A percentile compares a stretch with the other conserved stretches of the same genome.
phyloP scores from a whole-genome alignment of 2,113 vertebrate genomes.

The Atractosteus spatula region DNA sequence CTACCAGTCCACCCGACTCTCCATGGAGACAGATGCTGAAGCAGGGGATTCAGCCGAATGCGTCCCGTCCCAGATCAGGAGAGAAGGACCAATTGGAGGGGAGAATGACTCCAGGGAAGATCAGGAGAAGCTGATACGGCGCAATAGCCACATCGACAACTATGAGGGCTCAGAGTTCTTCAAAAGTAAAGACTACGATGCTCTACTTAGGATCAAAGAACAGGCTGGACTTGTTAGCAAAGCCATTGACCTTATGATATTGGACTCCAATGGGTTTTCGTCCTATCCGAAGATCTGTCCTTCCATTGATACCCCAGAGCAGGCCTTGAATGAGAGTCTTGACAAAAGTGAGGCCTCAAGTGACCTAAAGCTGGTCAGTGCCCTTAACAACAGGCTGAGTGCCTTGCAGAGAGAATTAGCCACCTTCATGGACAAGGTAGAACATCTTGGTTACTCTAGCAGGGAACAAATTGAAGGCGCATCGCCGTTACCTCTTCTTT shows the following conservation, averaged over 20 bases:
- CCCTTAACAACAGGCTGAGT: constrained; percentile 80
- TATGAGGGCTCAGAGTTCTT: constrained; percentile 51
- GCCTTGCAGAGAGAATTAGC: constrained; percentile 84
- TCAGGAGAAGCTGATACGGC: constrained; percentile 46
- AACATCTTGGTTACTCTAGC: constrained; percentile 57
- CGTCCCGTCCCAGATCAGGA: constrained; percentile 66
- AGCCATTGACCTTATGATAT: constrained; percentile 85
- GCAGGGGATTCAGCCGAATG: constrained; percentile 88
- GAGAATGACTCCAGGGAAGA: constrained; percentile 60
- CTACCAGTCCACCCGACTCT: constrained; percentile 74
- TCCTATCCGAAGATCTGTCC: constrained; percentile 74
- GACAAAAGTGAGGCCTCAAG: constrained; percentile 71
- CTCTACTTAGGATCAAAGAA: constrained; percentile 78
- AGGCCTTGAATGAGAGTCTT: constrained; percentile 60
- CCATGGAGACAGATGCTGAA: constrained; percentile 86
- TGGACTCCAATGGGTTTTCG: constrained; percentile 79
- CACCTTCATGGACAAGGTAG: constrained; percentile 78
- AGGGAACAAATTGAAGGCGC: constrained; percentile 68
- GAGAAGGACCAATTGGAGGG: constrained; percentile 58
- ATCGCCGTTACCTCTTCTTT: constrained; percentile 37
- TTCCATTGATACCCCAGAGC: constrained; percentile 70
- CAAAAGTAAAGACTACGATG: constrained; percentile 76
- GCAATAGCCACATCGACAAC: constrained; percentile 31
- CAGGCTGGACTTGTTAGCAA: constrained; percentile 85
- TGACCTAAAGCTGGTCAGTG: constrained; percentile 78